Base-by-base conservation (phyloP, 2,888 invertebrate species). In the Pterostichus madidus region DNA sequence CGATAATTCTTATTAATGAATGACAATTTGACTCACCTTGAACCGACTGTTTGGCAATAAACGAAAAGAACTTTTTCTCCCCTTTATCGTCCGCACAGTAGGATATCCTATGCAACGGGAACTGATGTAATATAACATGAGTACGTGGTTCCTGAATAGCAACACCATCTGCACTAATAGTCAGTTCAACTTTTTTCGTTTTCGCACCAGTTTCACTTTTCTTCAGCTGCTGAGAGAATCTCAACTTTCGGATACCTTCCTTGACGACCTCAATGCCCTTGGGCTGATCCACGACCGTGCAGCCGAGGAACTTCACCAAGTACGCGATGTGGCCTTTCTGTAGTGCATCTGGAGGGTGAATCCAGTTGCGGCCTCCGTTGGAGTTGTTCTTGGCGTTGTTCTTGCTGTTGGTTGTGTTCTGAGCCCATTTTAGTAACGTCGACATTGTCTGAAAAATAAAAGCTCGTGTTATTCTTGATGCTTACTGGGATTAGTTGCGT, bases 41-140 rank as follows among this genome's bases (percentile, higher is more conserved):
- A 85, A 87, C 88, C 39, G 89, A 88, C 87, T 95, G 94, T 90
- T 97, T 97, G 52, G 97, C 98, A 85, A 98, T 97, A 90, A 98
- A 98, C 7, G 97, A 97, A 91, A 99, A 98, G 91, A 98, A 98
- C 87, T 97, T 96, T 90, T 98, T 99, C 86, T 98, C 98, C 77
- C 98, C 97, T 89, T 99, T 99, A 90, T 99, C 99, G 89, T 99
- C 99, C 0, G 99, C 99, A 91, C 99, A 99, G 91, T 99, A 99
- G 0, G 98, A 99, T 91, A 99, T 99, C 91, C 98, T 94, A 90
- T 99, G 98, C 64, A 99, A 91, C 0, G 99, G 99, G 90, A 98
- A 99, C 90, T 98, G 98, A 90, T 98, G 96, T 88, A 98, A 92
- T 83, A 98, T 97, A 88, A 93, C 96, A 91, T 94, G 94, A 5